Conservation (phyloP, 2,888 invertebrate genomes). For the Apoda limacodes region DNA sequence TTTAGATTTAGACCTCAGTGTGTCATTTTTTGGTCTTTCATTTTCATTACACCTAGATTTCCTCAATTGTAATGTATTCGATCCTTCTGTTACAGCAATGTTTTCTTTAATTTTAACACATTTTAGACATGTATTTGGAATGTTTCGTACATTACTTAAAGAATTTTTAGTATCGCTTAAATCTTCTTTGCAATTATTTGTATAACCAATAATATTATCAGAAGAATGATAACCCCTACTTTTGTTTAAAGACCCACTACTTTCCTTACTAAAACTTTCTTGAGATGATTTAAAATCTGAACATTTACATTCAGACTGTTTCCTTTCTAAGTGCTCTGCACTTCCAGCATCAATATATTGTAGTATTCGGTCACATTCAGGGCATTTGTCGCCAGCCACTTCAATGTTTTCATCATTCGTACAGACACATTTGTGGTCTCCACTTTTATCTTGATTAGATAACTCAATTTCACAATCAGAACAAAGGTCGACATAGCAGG, state of each 20-base stretch:
- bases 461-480: constrained; percentile 55
- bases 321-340: constrained; percentile 48
- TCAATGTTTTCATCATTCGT: constrained; percentile 30
- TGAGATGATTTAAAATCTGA: constrained; percentile 60
- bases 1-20: constrained; percentile 59
- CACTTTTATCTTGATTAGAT: constrained; percentile 32
- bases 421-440: constrained; percentile 40
- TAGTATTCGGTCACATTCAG: constrained; percentile 52
- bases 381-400: constrained; percentile 41
- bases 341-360: constrained; percentile 57
- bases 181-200: constrained; percentile 45
- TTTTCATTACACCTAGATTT: constrained; percentile 47
- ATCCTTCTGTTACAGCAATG: constrained; percentile 46
- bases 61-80: constrained; percentile 34
- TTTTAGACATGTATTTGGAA: constrained; percentile 58
- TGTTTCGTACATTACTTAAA: constrained; percentile 39
- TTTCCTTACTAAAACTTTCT: constrained; percentile 57
- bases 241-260: constrained; percentile 39
- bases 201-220: constrained; percentile 54
- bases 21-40: constrained; percentile 49
- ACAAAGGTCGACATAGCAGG: constrained; percentile 53
- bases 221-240: constrained; percentile 59
- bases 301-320: constrained; percentile 45
- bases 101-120: constrained; percentile 65
- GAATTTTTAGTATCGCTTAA: constrained; percentile 43